Percentiles rank a stretch among this genome's conserved stretches.
Evolutionary conservation across 2,797 vertebrate genomes (phyloP).

Genomic region (Danio aesculapii): DNA sequence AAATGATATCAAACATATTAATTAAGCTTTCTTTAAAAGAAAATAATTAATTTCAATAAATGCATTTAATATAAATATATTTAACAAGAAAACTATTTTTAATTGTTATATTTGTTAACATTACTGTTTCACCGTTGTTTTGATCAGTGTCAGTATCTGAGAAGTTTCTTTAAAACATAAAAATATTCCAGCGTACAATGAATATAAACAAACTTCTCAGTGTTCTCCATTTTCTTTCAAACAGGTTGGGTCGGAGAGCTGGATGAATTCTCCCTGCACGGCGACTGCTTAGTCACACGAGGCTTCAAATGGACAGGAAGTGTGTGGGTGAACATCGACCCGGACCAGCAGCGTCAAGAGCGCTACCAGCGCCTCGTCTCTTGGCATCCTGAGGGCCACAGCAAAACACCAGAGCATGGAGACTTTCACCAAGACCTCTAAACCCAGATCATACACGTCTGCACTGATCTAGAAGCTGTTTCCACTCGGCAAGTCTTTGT

Average conservation of each 20-base stretch:
- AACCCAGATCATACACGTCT: slow-evolving; percentile 33
- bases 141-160: too few relatives aligned
- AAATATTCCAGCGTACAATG: not conserved
- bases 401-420: slow-evolving; percentile 63
- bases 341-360: slow-evolving; percentile 87
- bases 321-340: slow-evolving; percentile 97
- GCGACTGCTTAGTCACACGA: slow-evolving; percentile 89
- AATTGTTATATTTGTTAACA: too few relatives aligned
- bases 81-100: too few relatives aligned
- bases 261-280: slow-evolving; percentile 94
- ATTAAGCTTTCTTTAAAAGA: too few relatives aligned
- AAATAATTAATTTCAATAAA: too few relatives aligned
- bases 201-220: not conserved
- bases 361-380: slow-evolving; percentile 87
- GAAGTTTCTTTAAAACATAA: too few relatives aligned
- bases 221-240: not conserved
- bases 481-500: not conserved
- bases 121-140: too few relatives aligned
- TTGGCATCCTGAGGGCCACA: slow-evolving; percentile 45
- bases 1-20: too few relatives aligned
- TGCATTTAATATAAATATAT: too few relatives aligned
- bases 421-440: slow-evolving; percentile 82
- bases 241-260: slow-evolving; percentile 96
- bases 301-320: slow-evolving; percentile 95
- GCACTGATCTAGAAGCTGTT: not conserved